Base-by-base conservation (phyloP, 2,797 vertebrate genomes). In the Premnoplex brunnescens region DNA sequence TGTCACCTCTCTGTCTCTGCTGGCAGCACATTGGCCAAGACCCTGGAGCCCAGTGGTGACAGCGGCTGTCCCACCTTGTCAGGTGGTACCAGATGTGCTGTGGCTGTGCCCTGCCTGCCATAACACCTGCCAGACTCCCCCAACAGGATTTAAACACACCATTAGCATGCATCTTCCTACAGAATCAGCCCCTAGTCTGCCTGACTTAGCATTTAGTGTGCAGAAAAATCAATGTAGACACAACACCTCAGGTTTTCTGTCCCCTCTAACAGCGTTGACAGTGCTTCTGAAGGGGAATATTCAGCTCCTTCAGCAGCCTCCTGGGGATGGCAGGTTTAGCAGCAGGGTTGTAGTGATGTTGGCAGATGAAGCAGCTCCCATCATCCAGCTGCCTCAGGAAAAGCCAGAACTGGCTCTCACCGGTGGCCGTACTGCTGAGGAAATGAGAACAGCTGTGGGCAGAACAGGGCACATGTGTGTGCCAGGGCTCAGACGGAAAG, bases 401-500 rank as follows among this genome's bases (percentile, higher is more conserved):
- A 74, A 55, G 7, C 14, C 77, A 30, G 32, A 54, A 5, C 36
- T 14, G 76, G 34, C 18, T 72, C 18, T 52, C 34, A 3, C 14
- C 3, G 1, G 6, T 0, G 0, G 34, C 55, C 2, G 1, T 2
- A 7, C 21, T 2, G 0, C 19, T 0, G 3, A n/a, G 9, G 24
- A 13, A 52, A 39, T 0, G 14, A 12, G 30, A 39, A 43, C 9
- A 4, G 63, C 18, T 3, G 1, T 0, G 1, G 51, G 49, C 80
- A 76, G 59, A 49, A 36, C 43, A 37, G 43, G 36, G 48, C 28
- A 12, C 0, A 2, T 0, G 19, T 26, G 8, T 4, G 48, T 62
- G 69, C 59, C 59, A 19, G 41, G 16, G 37, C 63, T 46, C 43
- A 46, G 27, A 1, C 21, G 44, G 14, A 28, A n/a, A 44, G 22